Evolutionary conservation across 2,888 invertebrate genomes (phyloP).

Genomic region (Diadromus collaris): DNA sequence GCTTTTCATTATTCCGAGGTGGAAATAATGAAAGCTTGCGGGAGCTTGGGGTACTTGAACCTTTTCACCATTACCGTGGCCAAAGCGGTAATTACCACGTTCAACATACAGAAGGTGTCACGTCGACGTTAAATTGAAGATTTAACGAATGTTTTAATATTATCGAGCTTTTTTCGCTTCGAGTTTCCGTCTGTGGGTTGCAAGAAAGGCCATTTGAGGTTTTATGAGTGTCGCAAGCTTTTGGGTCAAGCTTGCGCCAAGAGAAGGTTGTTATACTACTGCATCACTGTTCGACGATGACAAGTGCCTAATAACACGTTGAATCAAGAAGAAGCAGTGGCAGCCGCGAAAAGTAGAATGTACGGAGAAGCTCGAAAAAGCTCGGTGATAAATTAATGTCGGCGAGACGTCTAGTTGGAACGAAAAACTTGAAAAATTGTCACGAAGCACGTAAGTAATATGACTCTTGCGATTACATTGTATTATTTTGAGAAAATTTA

Average conservation of each 20-base stretch:
- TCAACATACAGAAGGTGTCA: background rate
- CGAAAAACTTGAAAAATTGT: background rate
- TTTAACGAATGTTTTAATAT: too few relatives aligned
- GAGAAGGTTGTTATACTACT: background rate
- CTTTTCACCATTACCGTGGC: background rate
- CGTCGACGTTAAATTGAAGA: too few relatives aligned
- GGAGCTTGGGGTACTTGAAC: background rate
- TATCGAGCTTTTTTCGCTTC: background rate
- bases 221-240: background rate
- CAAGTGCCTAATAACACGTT: background rate
- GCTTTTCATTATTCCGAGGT: background rate
- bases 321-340: background rate
- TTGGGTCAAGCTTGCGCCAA: background rate
- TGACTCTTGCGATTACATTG: too few relatives aligned
- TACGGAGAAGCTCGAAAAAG: conserved; percentile 5
- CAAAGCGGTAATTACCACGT: background rate
- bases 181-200: background rate
- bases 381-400: conserved; percentile 1
- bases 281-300: background rate
- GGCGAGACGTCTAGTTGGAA: background rate
- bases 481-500: too few relatives aligned
- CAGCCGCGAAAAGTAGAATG: too few relatives aligned
- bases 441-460: background rate
- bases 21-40: background rate
- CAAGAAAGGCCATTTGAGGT: background rate